These are phyloP conservation scores for Chrysogorgia sp. DNA, from an alignment of 92 coral and sea anemone species.

Conservation along the genomic window DNA sequence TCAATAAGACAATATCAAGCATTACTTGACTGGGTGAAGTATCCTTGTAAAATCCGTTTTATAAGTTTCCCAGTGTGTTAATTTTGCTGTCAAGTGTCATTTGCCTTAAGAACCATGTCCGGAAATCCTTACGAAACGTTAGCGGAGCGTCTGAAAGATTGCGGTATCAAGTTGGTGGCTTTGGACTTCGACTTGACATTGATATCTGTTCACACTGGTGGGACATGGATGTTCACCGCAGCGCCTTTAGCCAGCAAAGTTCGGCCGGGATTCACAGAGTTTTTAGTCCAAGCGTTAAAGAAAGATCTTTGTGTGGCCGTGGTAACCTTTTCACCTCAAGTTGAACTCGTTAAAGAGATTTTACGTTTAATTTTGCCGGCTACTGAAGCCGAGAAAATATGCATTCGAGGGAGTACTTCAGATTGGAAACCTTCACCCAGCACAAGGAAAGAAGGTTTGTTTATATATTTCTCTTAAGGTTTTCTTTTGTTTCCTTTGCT, in stretches of 20 bases:
- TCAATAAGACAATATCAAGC: too few species aligned
- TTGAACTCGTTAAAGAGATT: constrained; percentile 78
- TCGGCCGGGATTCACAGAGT: constrained; percentile 85
- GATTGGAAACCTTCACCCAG: constrained; percentile 83
- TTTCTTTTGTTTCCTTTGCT: too few species aligned
- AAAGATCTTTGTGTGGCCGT: constrained; percentile 76
- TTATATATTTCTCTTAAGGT: too few species aligned
- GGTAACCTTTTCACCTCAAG: constrained; percentile 93
- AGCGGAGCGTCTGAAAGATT: constrained; percentile 66
- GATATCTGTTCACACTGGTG: constrained; percentile 85
- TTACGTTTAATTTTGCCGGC: constrained; percentile 68
- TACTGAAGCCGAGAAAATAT: constrained; percentile 70
- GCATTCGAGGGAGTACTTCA: constrained; percentile 81
- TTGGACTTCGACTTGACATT: constrained; percentile 93
- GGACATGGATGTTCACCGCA: constrained; percentile 89
- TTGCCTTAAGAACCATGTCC: background rate
- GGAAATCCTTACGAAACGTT: constrained; percentile 57
- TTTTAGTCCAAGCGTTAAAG: constrained; percentile 69
- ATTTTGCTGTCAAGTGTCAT: too few species aligned
- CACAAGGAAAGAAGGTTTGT: constrained; percentile 78
- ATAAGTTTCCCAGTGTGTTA: too few species aligned
- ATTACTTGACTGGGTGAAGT: too few species aligned
- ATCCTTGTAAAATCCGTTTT: too few species aligned
- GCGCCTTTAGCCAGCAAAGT: constrained; percentile 77
- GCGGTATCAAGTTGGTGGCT: constrained; percentile 85